These are phyloP conservation scores for Eretmochelys imbricata DNA, from an alignment of 2,113 vertebrate species.

Conservation along the genomic window DNA sequence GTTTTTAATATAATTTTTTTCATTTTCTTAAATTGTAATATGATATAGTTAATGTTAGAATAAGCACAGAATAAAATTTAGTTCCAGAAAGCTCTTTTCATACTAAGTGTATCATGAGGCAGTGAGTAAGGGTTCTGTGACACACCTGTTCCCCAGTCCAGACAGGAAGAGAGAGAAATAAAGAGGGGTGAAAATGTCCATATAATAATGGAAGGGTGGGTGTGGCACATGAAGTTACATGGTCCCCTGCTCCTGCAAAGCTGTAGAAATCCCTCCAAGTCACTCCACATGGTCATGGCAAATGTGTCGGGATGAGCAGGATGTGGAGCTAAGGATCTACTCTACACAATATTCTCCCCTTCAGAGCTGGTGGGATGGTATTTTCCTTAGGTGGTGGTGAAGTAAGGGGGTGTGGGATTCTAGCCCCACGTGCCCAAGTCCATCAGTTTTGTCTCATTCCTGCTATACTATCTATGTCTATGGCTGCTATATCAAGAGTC, in stretches of 20 bases:
- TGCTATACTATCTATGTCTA: neutral
- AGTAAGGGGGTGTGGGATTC: neutral
- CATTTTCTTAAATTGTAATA: neutral
- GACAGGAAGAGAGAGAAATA: neutral
- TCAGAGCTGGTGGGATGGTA: neutral
- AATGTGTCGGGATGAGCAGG: neutral
- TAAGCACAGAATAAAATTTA: neutral
- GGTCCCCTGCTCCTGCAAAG: neutral
- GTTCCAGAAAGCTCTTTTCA: neutral
- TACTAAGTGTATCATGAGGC: neutral
- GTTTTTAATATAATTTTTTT: neutral
- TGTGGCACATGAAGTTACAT: rapidly evolving
- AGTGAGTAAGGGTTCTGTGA: neutral
- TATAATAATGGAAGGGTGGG: neutral
- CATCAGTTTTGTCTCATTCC: neutral
- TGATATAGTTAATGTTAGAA: neutral
- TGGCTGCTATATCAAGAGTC: neutral
- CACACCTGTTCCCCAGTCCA: neutral
- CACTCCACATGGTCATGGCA: neutral
- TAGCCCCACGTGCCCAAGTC: neutral
- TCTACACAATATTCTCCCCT: neutral
- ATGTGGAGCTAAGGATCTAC: neutral
- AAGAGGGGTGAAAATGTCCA: neutral
- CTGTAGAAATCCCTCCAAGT: neutral
- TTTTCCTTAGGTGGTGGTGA: neutral